These are phyloP conservation scores for Dryobates pubescens DNA, from an alignment of 2,797 vertebrate genomes.

Conservation along the genomic window DNA sequence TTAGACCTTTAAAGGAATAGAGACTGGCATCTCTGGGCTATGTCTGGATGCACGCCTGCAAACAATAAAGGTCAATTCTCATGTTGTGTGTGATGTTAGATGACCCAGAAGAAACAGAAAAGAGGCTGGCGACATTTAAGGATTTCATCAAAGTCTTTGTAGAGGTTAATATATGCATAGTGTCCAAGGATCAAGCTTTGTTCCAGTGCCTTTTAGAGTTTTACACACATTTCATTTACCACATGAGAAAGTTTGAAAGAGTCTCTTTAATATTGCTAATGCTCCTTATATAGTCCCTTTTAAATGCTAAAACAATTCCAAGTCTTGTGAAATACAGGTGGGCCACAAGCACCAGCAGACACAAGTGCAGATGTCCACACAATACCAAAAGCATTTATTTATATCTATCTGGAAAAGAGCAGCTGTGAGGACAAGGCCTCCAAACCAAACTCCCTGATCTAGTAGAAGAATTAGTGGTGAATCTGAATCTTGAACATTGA, in stretches of 20 bases:
- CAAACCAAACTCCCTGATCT: not conserved
- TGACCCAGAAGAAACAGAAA: constrained; percentile 34
- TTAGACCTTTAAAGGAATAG: not conserved
- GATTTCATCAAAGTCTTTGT: constrained; percentile 45
- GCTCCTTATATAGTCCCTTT: not conserved
- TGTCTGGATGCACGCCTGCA: not conserved
- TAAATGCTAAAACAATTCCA: not conserved
- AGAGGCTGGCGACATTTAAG: constrained; percentile 39
- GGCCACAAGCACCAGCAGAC: not conserved
- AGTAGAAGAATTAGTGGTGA: not conserved
- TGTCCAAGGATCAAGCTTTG: constrained; percentile 32
- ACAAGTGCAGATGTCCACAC: not conserved
- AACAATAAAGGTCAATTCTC: constrained; percentile 16
- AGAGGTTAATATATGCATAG: constrained; percentile 49
- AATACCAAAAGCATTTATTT: not conserved
- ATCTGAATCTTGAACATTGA: not conserved
- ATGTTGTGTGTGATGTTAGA: constrained; percentile 23
- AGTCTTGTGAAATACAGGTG: not conserved
- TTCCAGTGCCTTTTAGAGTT: constrained; percentile 11
- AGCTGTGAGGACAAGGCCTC: not conserved
- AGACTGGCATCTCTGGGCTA: not conserved
- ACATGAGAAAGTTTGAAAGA: not conserved
- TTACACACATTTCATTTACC: not conserved
- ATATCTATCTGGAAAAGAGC: not conserved
- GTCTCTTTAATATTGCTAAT: not conserved